A percentile compares a stretch with the other conserved stretches of the same genome.
These are phyloP conservation scores for Eupithecia subfuscata DNA, from an alignment of 2,888 invertebrate genomes.

Conservation along the genomic window DNA sequence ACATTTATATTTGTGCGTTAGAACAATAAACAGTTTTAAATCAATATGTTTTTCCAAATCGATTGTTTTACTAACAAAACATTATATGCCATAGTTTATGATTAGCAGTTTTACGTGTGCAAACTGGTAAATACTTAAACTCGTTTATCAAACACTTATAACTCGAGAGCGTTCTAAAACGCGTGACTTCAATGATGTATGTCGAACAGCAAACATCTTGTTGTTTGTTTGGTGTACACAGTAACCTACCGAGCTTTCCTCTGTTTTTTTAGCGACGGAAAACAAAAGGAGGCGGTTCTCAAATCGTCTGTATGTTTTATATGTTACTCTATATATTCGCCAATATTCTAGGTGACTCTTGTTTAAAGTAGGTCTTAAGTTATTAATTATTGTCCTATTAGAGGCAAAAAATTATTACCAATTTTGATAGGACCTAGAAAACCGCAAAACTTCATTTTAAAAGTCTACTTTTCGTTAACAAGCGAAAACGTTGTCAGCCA, in stretches of 20 bases:
- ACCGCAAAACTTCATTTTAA: too few species aligned
- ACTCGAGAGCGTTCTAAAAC: neutral
- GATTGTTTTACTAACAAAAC: neutral
- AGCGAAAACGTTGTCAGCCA: too few species aligned
- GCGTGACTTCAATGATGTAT: neutral
- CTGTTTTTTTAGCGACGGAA: neutral
- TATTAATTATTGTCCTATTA: too few species aligned
- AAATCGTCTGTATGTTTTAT: neutral
- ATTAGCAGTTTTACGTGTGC: neutral
- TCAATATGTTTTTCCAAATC: neutral
- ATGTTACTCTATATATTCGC: neutral
- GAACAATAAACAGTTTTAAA: neutral
- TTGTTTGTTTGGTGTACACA: neutral
- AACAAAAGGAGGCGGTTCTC: neutral
- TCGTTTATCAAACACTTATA: neutral
- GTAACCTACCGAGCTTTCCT: neutral
- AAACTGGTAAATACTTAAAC: neutral
- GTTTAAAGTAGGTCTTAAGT: too few species aligned
- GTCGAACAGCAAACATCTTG: neutral
- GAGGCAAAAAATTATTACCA: too few species aligned
- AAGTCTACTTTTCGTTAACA: too few species aligned
- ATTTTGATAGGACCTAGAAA: too few species aligned
- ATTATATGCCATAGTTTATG: neutral
- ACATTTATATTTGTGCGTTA: neutral
- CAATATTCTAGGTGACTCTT: too few species aligned